Evolutionary conservation across 2,797 vertebrate species (phyloP).

Genomic region (Chiloscyllium punctatum): DNA sequence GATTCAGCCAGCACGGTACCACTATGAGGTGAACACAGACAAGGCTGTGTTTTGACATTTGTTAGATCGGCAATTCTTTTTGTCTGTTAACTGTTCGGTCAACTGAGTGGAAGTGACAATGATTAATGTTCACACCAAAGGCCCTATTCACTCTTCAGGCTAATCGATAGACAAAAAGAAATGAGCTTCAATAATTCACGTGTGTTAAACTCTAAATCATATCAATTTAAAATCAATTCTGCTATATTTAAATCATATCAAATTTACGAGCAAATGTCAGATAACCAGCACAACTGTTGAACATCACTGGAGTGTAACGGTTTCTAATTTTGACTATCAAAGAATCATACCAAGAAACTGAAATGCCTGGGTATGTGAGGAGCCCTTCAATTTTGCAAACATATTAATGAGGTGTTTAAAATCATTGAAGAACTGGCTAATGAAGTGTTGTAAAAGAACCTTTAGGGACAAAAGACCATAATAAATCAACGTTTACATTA

Average conservation of each 20-base stretch:
- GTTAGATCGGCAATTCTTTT: not conserved
- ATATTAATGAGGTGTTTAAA: not conserved
- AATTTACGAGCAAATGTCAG: not conserved
- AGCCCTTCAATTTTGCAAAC: not conserved
- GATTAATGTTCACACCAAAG: not conserved
- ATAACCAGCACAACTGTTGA: not conserved
- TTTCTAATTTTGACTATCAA: not conserved
- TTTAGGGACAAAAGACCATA: too few relatives aligned
- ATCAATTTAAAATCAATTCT: slow-evolving; percentile 22
- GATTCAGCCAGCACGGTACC: not conserved
- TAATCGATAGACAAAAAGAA: not conserved
- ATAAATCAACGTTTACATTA: too few relatives aligned
- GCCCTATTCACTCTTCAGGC: not conserved
- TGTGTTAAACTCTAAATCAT: not conserved
- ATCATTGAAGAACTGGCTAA: not conserved
- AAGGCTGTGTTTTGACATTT: not conserved
- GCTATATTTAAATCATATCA: not conserved
- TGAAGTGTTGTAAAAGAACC: too few relatives aligned
- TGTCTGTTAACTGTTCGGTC: not conserved
- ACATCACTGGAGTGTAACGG: not conserved
- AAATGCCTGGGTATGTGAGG: not conserved
- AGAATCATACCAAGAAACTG: not conserved
- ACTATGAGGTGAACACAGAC: too few relatives aligned
- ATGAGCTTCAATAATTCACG: slow-evolving; percentile 1
- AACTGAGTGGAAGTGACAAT: not conserved